Base-by-base conservation (phyloP, 2,113 vertebrate species). In the Colistium nudipinnis region DNA sequence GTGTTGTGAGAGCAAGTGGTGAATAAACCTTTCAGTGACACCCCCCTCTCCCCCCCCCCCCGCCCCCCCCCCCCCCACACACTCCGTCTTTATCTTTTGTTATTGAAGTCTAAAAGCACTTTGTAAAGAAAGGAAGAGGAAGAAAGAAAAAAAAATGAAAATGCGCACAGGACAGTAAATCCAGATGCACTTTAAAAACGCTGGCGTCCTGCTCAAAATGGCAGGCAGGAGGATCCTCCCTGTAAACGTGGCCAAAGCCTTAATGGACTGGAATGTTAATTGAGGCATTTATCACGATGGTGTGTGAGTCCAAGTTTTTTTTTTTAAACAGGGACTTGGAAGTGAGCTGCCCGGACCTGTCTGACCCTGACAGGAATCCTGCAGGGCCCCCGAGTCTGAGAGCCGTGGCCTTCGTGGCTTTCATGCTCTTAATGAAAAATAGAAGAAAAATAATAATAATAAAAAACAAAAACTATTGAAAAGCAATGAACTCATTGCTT, bases 221-320 rank as follows among this genome's bases (percentile, higher is more conserved):
- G 56, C 48, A 64, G 27, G 38, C 27, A 17, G 16, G 16, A 19
- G 55, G 6, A 6, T 17, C 2, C 14, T 61, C 72, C 49, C 76
- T 5, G 6, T n/a, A 2, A 70, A 74, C 44, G 2, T 70, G 9
- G 71, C 38, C 74, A 65, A 10, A 22, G 71, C 47, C 47, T 62
- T 76, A 84, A 73, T 70, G 82, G 76, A 83, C 53, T 55, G n/a
- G 78, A 88, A 91, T 90, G 88, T 84, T 88, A 88, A 90, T 88
- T 82, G 74, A 67, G 69, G 45, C 70, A 60, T 86, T 88, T 76
- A 85, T 89, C 86, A 79, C 38, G 6, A 76, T 72, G 80, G 81
- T n/a, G 71, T 84, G 83, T n/a, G 71, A 86, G 83, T 85, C 66
- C 75, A 70, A 82, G 81, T 45, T 17, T 28, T 70, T 70, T 59